These are phyloP conservation scores for Tenebrio molitor DNA, from an alignment of 1,140 invertebrate genomes.

Conservation along the genomic window DNA sequence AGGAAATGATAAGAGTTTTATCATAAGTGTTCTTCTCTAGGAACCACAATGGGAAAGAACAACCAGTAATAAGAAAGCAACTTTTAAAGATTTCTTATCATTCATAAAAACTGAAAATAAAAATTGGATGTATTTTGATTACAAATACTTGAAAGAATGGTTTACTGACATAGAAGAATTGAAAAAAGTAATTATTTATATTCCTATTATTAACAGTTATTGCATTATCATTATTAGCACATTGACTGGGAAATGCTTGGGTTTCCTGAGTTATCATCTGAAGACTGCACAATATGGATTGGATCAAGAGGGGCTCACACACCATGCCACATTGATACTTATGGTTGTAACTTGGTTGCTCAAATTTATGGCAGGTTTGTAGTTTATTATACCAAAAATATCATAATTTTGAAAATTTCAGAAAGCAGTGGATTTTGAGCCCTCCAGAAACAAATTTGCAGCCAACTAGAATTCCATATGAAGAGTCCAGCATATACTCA, in stretches of 20 bases:
- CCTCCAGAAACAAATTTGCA: conserved; percentile 82
- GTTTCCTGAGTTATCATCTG: conserved; percentile 75
- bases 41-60: conserved; percentile 84
- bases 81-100: conserved; percentile 76
- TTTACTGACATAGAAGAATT: conserved; percentile 74
- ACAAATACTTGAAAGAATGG: conserved; percentile 84
- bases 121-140: conserved; percentile 87
- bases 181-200: conserved; percentile 67
- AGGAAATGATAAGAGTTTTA: conserved; percentile 47
- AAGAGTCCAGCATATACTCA: conserved; percentile 97
- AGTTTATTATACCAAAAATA: neutral
- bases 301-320: conserved; percentile 91
- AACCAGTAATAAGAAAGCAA: conserved; percentile 70
- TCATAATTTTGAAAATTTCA: conserved; percentile 65
- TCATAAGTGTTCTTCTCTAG: conserved; percentile 63
- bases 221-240: conserved; percentile 66
- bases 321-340: conserved; percentile 94
- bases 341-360: conserved; percentile 93
- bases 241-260: conserved; percentile 84
- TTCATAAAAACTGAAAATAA: conserved; percentile 60
- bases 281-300: conserved; percentile 90
- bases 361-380: conserved; percentile 87
- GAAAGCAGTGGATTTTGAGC: conserved; percentile 95
- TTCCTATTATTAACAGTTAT: neutral
- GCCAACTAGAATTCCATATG: conserved; percentile 92